These are phyloP conservation scores for Phocoena phocoena DNA, from an alignment of 2,113 vertebrate genomes.

Conservation along the genomic window DNA sequence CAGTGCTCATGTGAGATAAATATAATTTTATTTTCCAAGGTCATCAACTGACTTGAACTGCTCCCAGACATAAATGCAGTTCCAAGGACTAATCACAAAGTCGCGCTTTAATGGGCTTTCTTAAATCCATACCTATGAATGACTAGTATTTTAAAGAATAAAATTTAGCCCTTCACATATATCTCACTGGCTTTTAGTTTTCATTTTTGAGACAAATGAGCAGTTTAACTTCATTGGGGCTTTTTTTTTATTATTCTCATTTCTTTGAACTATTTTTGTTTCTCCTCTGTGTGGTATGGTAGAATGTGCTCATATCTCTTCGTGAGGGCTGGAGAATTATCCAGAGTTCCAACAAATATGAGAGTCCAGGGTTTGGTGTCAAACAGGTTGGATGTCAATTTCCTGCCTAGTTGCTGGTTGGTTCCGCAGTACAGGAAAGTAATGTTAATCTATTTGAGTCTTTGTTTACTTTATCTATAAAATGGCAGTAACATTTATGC, in stretches of 20 bases:
- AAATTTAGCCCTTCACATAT: background rate
- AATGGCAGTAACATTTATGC: background rate
- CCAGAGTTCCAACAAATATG: background rate
- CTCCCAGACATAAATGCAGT: background rate
- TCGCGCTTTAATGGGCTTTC: constrained; percentile 21
- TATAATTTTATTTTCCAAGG: constrained; percentile 39
- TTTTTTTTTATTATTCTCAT: background rate
- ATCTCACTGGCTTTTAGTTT: constrained; percentile 16
- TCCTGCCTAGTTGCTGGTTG: background rate
- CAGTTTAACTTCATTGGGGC: background rate
- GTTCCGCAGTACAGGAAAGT: background rate
- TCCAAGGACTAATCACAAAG: constrained; percentile 6
- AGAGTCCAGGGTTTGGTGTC: background rate
- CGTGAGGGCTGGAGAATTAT: background rate
- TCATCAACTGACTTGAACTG: background rate
- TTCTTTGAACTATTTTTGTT: constrained; percentile 21
- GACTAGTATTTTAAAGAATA: constrained; percentile 20
- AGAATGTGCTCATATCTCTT: background rate
- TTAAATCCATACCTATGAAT: background rate
- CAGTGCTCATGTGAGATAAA: constrained; percentile 41
- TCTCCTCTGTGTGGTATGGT: background rate
- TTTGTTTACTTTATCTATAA: background rate
- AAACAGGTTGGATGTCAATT: background rate
- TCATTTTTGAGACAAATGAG: constrained; percentile 31
- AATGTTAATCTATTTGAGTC: background rate